Evolutionary conservation across 2,888 invertebrate species (phyloP), one percentile per base, ranked within the genome.

Genomic region (Andrena bucephala): DNA sequence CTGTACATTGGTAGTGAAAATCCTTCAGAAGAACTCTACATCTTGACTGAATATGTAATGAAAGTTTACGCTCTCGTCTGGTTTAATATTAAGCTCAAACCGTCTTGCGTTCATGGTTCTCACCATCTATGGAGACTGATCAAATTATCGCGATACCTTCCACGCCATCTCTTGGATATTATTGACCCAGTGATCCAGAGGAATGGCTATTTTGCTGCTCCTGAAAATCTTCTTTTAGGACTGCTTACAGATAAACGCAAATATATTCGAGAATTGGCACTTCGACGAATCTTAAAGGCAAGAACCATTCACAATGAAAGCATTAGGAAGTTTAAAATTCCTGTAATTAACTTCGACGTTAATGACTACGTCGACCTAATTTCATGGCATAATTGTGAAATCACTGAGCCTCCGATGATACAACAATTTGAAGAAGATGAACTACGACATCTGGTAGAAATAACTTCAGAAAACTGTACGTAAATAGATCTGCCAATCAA

Each of bases 11-110:
- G 20, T 20, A 54, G 7, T 54, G 24, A 54, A 54, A 54, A 54
- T 54, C 24, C 54, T 20, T 8, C 54, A 20, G 54, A 54, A 54
- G 24, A 54, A n/a, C 54, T 24, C 24, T 20, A 54, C 20, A 54
- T 24, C 24, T 24, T 54, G 54, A 8, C 54, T 24, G 54, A 54
- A 8, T 54, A 54, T 24, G 24, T 54, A 20, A 24, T 54, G 54
- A 54, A 54, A 54, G 54, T 54, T n/a, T 54, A 54, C 24, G 24
- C 7, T 8, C 54, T 24, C 24, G 54, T 24, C 20, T 54, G 54
- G 24, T 54, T 54, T 54, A 54, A 54, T 24, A 54, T 54, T 54
- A 54, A 54, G 24, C 24, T 57, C 20, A 57, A 57, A 57, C 57
- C 27, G 1, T 24, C 27, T 24, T 57, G 27, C 16, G 4, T n/a